A percentile compares a stretch with the other conserved stretches of the same genome.
Conservation (phyloP, 2,113 vertebrate species). For the Chionomys nivalis region DNA sequence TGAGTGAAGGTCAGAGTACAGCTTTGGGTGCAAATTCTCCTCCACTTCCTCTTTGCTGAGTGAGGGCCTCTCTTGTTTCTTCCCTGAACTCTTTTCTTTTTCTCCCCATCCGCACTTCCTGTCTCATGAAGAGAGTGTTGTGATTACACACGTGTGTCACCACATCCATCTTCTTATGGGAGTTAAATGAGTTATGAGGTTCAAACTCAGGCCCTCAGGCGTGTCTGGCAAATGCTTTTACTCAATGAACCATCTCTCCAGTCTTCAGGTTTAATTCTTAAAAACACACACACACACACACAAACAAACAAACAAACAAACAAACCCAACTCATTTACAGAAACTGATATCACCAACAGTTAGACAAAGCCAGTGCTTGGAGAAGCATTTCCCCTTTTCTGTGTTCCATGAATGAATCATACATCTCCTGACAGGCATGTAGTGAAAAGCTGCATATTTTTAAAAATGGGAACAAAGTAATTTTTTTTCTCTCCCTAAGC, state of each 20-base stretch:
- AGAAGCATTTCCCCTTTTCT: not conserved
- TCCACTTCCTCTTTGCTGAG: no score
- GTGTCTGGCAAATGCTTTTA: not conserved
- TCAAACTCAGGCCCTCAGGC: not conserved
- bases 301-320: not conserved
- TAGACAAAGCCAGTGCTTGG: not conserved
- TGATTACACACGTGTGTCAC: not conserved
- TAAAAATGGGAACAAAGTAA: not conserved
- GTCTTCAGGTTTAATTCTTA: not conserved
- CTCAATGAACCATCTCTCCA: no score
- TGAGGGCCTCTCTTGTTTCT: not conserved
- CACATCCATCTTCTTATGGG: not conserved
- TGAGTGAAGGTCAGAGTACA: not conserved
- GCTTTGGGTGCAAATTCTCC: not conserved
- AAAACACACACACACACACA: not conserved
- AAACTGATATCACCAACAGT: not conserved
- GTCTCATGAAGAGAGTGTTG: not conserved
- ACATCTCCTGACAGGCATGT: not conserved
- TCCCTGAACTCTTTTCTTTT: not conserved
- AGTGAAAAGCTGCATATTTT: not conserved
- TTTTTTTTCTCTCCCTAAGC: not conserved
- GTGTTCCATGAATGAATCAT: not conserved
- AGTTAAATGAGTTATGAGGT: not conserved
- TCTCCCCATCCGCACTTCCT: not conserved
- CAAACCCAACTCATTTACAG: not conserved